Evolutionary conservation across 2,113 vertebrate genomes (phyloP), one percentile per base, ranked within the genome.

Genomic region (Vireo altiloquus): DNA sequence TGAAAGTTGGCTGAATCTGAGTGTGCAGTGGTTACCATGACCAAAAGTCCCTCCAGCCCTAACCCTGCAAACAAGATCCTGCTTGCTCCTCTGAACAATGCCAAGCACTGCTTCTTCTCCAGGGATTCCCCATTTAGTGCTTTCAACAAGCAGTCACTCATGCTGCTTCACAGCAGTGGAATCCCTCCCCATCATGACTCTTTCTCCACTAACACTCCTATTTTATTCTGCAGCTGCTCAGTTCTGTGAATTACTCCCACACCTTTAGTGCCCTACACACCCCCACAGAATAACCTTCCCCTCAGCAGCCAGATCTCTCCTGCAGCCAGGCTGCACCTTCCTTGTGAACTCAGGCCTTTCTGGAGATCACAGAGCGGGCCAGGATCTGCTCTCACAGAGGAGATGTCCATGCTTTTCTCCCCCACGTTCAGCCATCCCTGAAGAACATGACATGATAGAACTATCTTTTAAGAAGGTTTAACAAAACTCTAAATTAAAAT

Each of bases 351-450:
- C 53, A 37, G 37, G 7, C 30, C 19, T 11, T 33, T 46, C 66
- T 42, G 40, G 44, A 82, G 57, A 39, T 54, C 53, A 50, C 1
- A 0, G 13, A 35, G 47, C 10, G 10, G 17, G 5, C 1, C 0
- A 3, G 28, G 57, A n/a, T 54, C 40, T 27, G 59, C 19, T 57
- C 56, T 17, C 3, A 0, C 2, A 30, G 27, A 23, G 22, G 5
- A 47, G 18, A 80, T 9, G 8, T 3, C 15, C 39, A 14, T 53
- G 46, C 11, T 7, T 49, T 86, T 49, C 60, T 52, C 39, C 47
- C 27, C 37, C 2, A 0, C 0, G 0, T 53, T 60, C 89, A 82
- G 24, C 49, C 65, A 44, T 17, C 22, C 21, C n/a, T n/a, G 22
- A 53, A 15, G 70, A 89, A n/a, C 10, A 30, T 4, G 1, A 40